Base-by-base conservation (phyloP, 2,113 vertebrate species). In the Entelurus aequoreus region DNA sequence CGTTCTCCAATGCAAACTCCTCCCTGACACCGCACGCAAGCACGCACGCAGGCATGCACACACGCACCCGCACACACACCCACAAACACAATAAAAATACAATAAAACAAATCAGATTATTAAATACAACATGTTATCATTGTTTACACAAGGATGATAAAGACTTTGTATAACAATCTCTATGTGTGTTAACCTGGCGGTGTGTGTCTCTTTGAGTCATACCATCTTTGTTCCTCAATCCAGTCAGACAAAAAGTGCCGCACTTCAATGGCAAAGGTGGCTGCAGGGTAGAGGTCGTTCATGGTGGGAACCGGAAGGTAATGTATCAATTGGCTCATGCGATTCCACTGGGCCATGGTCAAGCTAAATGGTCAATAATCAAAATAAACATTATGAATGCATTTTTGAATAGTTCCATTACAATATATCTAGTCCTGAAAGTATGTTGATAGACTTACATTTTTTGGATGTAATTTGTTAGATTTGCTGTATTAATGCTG, bases 211-310 rank as follows among this genome's bases (percentile, higher is more conserved):
- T 44, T 44, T 46, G 11, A 11, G 5, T 57, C 62, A 5, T 89
- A 92, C 91, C 91, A 92, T 82, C 63, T 74, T 68, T 91, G 89
- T 2, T 56, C 73, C 76, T 92, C 90, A 36, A 92, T 87, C 91
- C 91, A 92, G 0, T 69, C 84, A 28, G 86, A 78, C 64, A 89
- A 63, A 67, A 88, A 90, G 67, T 89, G 79, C 59, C 91, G 75
- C 69, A 88, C 72, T 42, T 92, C 90, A 38, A 92, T 88, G 48
- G 90, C 89, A 61, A 92, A 91, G 47, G 68, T 57, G 4, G 40
- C 0, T 2, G 80, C 55, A 8, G 89, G 89, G 52, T 92, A 92
- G 44, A 92, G 86, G 15, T 63, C 72, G 57, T 51, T 79, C 71
- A 91, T 10, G 2, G 66, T 80, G 4, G 88, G 71, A 19, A 71